Conservation (phyloP, 2,113 vertebrate genomes). For the Ivindomyrus marchei region DNA sequence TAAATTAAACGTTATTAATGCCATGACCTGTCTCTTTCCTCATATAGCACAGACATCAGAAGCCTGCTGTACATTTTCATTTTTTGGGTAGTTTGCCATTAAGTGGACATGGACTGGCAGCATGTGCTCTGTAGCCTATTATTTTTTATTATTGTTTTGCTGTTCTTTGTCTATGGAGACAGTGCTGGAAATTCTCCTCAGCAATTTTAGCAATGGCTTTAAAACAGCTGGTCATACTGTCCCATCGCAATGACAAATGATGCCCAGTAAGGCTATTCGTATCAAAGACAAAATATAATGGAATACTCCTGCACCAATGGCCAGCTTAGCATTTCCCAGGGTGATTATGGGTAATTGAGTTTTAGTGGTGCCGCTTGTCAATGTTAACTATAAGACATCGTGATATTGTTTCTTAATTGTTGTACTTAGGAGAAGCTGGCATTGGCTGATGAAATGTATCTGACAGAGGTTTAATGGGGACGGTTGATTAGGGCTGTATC, state of each 20-base stretch:
- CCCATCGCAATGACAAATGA: slow-evolving; percentile 69
- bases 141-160: slow-evolving; percentile 32
- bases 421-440: slow-evolving; percentile 1
- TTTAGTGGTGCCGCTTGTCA: slow-evolving; percentile 56
- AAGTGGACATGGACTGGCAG: slow-evolving; percentile 40
- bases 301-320: slow-evolving; percentile 59
- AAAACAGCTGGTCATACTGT: slow-evolving; percentile 61
- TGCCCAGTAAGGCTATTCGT: slow-evolving; percentile 50
- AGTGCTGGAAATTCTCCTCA: slow-evolving; percentile 67
- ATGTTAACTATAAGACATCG: slow-evolving; percentile 46
- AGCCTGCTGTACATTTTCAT: slow-evolving; percentile 31
- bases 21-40: background rate
- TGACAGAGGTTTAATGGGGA: background rate
- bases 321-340: slow-evolving; percentile 31
- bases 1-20: background rate
- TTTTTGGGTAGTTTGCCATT: slow-evolving; percentile 40
- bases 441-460: background rate
- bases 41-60: background rate
- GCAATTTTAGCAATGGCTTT: slow-evolving; percentile 71
- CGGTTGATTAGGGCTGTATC: background rate
- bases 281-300: slow-evolving; percentile 28
- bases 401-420: slow-evolving; percentile 19
- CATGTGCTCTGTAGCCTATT: background rate
- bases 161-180: slow-evolving; percentile 41
- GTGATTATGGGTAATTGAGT: slow-evolving; percentile 65